Evolutionary conservation across 2,113 vertebrate species (phyloP), one percentile per base, ranked within the genome.

Genomic region (Elgaria multicarinata): DNA sequence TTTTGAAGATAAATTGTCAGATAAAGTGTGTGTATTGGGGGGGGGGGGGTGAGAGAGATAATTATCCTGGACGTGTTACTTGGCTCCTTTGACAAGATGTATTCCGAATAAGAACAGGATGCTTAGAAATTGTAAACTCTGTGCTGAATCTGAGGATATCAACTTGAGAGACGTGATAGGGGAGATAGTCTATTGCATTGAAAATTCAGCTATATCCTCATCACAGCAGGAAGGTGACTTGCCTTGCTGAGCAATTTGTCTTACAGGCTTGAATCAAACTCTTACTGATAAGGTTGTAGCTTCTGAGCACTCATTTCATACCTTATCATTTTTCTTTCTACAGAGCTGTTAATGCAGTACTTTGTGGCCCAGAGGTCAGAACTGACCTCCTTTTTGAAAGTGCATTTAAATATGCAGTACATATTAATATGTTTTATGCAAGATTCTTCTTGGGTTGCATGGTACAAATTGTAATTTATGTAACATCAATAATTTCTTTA

Each of bases 141-240:
- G 92, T 90, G 92, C 87, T 85, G 93, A 95, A 93, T 94, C 83
- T 94, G 69, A 95, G 91, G 92, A 94, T 97, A 96, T 93, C 94
- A 92, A 94, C 94, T 96, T 95, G 95, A 96, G 94, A 95, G 94
- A 97, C 95, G 95, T 9, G 95, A 97, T 97, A 92, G 94, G 94
- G 91, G 91, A 97, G 97, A 97, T 96, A 97, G 96, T 94, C 92
- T 92, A 91, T 93, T 91, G 94, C 95, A 97, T 95, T 97, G 96
- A 94, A 97, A 97, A 97, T 97, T 96, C 97, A 96, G 93, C 95
- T 95, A 66, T 96, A 97, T 97, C 96, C 95, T 96, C 96, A 89
- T 96, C 97, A 97, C 97, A 97, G 97, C 96, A 0, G 97, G 97
- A 97, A 97, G 97, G 97, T 97, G 97, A 97, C 97, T 97, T 97